phyloP scores from a whole-genome alignment of 1,140 invertebrate genomes.

The Goniozus legneri region DNA sequence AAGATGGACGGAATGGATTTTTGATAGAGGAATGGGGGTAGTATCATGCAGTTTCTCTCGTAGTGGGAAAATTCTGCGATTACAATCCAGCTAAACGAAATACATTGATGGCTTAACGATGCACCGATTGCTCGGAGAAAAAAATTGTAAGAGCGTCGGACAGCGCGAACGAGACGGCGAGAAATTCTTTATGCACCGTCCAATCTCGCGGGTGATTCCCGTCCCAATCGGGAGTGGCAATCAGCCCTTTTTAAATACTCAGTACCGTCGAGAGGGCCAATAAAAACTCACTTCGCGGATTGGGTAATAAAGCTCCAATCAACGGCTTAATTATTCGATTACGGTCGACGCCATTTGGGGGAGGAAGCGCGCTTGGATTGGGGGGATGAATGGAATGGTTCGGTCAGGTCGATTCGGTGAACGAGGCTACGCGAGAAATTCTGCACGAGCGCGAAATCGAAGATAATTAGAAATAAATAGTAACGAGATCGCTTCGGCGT shows the following conservation, averaged over 20 bases:
- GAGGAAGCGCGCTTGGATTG: slow-evolving; percentile 5
- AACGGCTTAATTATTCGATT: slow-evolving; percentile 56
- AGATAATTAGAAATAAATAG: slow-evolving; percentile 57
- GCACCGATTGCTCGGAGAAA: no score
- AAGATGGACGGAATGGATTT: no score
- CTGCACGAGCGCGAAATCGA: slow-evolving; percentile 45
- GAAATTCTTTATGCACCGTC: slow-evolving; percentile 37
- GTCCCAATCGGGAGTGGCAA: slow-evolving; percentile 39
- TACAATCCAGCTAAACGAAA: no score
- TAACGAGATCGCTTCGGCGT: slow-evolving; percentile 31
- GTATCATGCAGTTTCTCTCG: no score
- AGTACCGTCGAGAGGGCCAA: slow-evolving; percentile 35
- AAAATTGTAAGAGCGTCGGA: no score
- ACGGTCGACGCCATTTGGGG: slow-evolving; percentile 16
- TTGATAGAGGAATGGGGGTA: no score
- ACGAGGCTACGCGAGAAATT: slow-evolving; percentile 11
- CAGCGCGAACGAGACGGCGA: slow-evolving; percentile 24
- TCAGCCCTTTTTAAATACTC: slow-evolving; percentile 48
- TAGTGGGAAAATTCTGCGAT: no score
- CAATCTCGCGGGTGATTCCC: slow-evolving; percentile 37
- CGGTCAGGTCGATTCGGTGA: slow-evolving; percentile 13
- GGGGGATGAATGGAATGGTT: slow-evolving; percentile 18
- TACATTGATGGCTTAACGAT: no score
- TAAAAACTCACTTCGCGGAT: slow-evolving; percentile 54
- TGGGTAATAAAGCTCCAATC: slow-evolving; percentile 56